Base-by-base conservation (phyloP, 2,113 vertebrate genomes). In the Phoxinus phoxinus region DNA sequence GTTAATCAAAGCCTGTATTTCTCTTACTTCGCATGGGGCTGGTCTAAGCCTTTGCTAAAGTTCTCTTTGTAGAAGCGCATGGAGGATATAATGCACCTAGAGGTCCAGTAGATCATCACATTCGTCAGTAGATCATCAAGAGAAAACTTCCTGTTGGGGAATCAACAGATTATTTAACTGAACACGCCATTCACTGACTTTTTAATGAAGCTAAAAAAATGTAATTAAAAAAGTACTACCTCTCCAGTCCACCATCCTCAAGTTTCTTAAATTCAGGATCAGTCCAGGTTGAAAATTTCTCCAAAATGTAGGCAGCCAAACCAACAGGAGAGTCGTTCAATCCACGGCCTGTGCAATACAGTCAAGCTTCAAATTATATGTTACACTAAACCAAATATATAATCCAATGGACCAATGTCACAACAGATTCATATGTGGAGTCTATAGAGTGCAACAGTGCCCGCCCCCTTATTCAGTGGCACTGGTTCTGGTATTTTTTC, bases 271-370 rank as follows among this genome's bases (percentile, higher is more conserved):
- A 96, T 56, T 95, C 92, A 3, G 41, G 88, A 75, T 92, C 90
- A 0, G 96, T 97, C 96, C 97, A 97, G 0, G 96, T 97, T 48
- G 96, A 96, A 89, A 97, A 97, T 91, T 97, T 97, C 93, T 97
- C 97, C 91, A 97, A 90, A 27, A 98, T 96, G 84, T 97, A 97
- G 1, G 96, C 94, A 89, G 96, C 96, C 86, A 97, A 93, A 48
- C 96, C 96, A 58, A 96, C 95, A 0, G 97, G 97, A 56, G 95
- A 97, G 86, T 98, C 96, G 84, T 96, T 98, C 84, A 97, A 88
- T 19, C 92, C 96, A 84, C 96, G 95, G 0, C 97, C 97, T 97
- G 82, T 25, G 58, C 19, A 19, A 27, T 2, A 84, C 48, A 58
- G 15, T 53, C 10, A 59, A n/a, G 44, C 13, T 41, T 35, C 12